Base-by-base conservation (phyloP, 2,888 invertebrate species). In the Campopleginae sp. region DNA sequence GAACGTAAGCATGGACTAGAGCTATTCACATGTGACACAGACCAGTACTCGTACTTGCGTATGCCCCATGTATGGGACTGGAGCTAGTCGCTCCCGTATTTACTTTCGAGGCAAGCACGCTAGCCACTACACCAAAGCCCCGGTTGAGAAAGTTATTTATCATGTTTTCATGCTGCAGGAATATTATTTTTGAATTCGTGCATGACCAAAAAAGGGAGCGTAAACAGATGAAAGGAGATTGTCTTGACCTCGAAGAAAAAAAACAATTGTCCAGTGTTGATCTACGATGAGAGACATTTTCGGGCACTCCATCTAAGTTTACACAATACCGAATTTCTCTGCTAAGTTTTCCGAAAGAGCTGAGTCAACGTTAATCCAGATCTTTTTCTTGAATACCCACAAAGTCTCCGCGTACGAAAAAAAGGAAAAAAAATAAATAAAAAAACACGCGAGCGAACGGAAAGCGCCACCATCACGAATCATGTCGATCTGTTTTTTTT, bases 271-370 rank as follows among this genome's bases (percentile, higher is more conserved):
- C 31, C 12, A 54, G 46, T 70, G 78, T 78, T 70, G 78, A 78
- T 78, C 68, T 58, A 46, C 58, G 78, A 61, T 27, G 58, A 23
- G 8, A 44, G 58, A 23, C 17, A 44, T 42, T 74, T 27, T 42
- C 12, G 48, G 44, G 27, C 12, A 42, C 61, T 54, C 44, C 61
- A 38, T 31, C 19, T 54, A 58, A 38, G 71, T 79, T 79, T 79
- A 71, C 54, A 79, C 48, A 72, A 70, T 71, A 61, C 70, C 61
- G 38, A 48, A 79, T 71, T 71, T 70, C 77, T 42, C 38, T 17
- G 27, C 46, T 23, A 48, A 79, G n/a, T 75, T 75, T 63, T 75
- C 61, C 46, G 46, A 58, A 65, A 51, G 58, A 48, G 31, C 38
- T 71, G 23, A 65, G 65, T 46, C 63, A 33, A 44, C 63, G 61